A percentile compares a stretch with the other conserved stretches of the same genome.
Evolutionary conservation across 2,888 invertebrate genomes (phyloP).

Genomic region (Luperina testacea): DNA sequence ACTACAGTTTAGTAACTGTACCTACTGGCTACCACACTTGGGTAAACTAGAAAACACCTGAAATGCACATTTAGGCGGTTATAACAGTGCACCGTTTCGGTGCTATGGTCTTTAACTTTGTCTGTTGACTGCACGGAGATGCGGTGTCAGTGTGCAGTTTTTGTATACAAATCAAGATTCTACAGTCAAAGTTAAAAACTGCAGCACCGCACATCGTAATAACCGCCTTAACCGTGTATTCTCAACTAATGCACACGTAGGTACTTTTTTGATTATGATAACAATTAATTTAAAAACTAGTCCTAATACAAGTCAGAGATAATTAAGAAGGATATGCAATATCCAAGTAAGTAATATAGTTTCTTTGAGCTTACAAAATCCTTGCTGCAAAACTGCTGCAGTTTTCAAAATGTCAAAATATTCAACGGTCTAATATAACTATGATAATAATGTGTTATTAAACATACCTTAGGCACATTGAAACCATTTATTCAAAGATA

Average conservation of each 20-base stretch:
- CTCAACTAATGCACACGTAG: not conserved
- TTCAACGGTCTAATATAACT: not conserved
- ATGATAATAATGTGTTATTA: not conserved
- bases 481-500: conserved; percentile 28
- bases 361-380: not conserved
- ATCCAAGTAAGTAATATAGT: not conserved
- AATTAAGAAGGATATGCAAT: not conserved
- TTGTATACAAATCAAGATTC: not conserved
- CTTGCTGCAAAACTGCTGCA: not conserved
- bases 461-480: not conserved
- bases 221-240: not conserved
- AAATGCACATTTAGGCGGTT: not conserved
- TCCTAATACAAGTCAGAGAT: not conserved
- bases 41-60: not conserved
- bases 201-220: not conserved
- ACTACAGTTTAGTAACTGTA: not conserved
- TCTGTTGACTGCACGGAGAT: too few relatives aligned
- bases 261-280: not conserved
- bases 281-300: not conserved
- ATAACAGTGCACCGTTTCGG: too few relatives aligned
- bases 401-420: not conserved
- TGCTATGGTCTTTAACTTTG: too few relatives aligned
- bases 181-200: not conserved
- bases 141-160: not conserved
- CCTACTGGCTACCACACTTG: not conserved